phyloP scores from a whole-genome alignment of 1,140 invertebrate species.

The Trypoxylus dichotomus region DNA sequence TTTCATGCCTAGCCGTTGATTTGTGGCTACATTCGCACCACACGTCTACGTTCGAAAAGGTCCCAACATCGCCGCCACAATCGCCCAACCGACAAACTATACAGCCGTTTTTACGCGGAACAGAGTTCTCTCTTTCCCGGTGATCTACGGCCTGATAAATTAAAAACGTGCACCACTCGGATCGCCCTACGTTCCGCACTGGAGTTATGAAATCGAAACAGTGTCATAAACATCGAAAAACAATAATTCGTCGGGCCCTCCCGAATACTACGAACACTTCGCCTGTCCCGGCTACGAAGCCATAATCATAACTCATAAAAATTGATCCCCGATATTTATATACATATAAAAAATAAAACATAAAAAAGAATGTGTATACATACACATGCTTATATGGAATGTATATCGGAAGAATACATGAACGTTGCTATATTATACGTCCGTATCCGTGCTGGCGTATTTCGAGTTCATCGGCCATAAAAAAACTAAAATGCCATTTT shows the following conservation, averaged over 20 bases:
- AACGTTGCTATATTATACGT: too few relatives aligned
- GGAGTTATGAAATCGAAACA: conserved; percentile 58
- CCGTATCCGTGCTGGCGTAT: too few relatives aligned
- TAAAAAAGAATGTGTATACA: too few relatives aligned
- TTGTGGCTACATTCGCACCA: conserved; percentile 24
- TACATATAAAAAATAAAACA: neutral
- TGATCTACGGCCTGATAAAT: conserved; percentile 57
- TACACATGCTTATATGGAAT: too few relatives aligned
- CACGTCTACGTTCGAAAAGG: conserved; percentile 11
- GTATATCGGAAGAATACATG: too few relatives aligned
- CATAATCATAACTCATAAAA: conserved; percentile 49
- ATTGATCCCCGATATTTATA: conserved; percentile 5
- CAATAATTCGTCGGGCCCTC: conserved; percentile 52
- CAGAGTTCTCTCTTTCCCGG: conserved; percentile 45
- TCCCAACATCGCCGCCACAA: neutral
- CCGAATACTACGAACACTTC: conserved; percentile 37
- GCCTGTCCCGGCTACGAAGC: conserved; percentile 40
- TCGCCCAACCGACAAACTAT: neutral
- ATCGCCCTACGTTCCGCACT: conserved; percentile 36
- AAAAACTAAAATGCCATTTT: too few relatives aligned
- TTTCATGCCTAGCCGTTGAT: neutral
- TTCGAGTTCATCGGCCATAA: too few relatives aligned
- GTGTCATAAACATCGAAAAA: conserved; percentile 57
- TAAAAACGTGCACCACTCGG: conserved; percentile 54
- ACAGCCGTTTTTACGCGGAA: conserved; percentile 3